These are phyloP conservation scores for Antheraea pernyi DNA, from an alignment of 1,140 invertebrate genomes.

Conservation along the genomic window DNA sequence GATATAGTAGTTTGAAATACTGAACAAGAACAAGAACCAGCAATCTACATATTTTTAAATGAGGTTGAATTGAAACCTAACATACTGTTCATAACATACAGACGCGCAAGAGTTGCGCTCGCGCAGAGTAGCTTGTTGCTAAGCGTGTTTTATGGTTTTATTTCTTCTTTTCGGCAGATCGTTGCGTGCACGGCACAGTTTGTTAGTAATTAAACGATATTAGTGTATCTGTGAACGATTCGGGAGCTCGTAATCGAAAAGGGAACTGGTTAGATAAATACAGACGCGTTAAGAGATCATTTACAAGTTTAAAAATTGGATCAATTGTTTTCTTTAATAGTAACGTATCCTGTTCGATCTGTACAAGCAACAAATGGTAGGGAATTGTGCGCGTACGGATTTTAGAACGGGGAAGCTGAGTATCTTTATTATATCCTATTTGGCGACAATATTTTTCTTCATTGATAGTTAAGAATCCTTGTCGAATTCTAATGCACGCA, in stretches of 20 bases:
- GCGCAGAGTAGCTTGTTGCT: conserved; percentile 13
- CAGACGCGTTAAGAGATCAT: conserved; percentile 1
- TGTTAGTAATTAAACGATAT: conserved; percentile 13
- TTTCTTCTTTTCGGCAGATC: conserved; percentile 12
- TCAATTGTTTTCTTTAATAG: background rate
- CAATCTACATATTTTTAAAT: no score
- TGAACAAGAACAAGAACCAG: no score
- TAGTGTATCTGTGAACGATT: background rate
- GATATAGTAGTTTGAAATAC: no score
- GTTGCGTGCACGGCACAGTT: conserved; percentile 5
- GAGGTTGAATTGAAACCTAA: background rate
- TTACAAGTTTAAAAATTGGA: background rate
- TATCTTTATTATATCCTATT: no score
- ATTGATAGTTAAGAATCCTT: no score
- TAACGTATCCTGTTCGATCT: background rate
- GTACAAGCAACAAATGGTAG: background rate
- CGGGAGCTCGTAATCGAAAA: background rate
- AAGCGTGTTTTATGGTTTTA: conserved; percentile 15
- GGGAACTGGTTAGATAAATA: background rate
- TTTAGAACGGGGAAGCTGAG: no score
- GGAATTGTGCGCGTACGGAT: background rate
- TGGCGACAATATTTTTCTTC: no score
- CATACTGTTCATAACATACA: background rate
- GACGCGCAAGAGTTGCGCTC: background rate
- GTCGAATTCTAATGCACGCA: no score